Evolutionary conservation across 23 tunicate genomes (phyloP), one percentile per base, ranked within the genome.

Genomic region (Clavelina lepadiformis): DNA sequence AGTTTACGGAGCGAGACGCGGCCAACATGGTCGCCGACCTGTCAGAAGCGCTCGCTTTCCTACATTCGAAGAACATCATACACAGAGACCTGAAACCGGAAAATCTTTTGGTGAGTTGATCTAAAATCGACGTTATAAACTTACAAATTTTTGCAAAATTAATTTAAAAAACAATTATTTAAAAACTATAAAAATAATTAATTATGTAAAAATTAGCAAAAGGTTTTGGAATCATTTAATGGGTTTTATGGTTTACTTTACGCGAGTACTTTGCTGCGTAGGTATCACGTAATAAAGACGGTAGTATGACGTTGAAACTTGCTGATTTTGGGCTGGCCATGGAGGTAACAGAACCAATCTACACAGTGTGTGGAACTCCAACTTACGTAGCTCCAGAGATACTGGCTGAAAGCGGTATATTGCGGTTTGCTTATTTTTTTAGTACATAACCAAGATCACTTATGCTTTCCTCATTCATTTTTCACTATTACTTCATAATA

Each of bases 301-400:
- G 97, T 0, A 89, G 80, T 46, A 81, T 73, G 54, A 74, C 85
- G 0, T 71, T 94, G 60, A 79, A 94, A 63, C 61, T 94, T 33
- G 99, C 96, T 25, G 99, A 94, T 53, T 94, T 94, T 53, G 99
- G 99, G 5, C 75, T 94, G 31, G 99, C 99, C 15, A 94, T 85
- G 31, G 53, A 38, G 18, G 75, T 85, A 29, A 72, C 76, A 0
- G 88, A 79, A 46, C 95, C 99, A 26, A 59, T 94, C 28, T 80
- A 74, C 74, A 88, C 88, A 0, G 86, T 94, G 57, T 94, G 99
- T 63, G 88, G 95, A 18, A 94, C 99, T 22, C 99, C 99, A 20
- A 94, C 99, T 25, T 94, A 94, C 60, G 99, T 94, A 4, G 99
- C 99, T 23, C 99, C 99, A 33, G 99, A 94, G 71, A 81, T 94